These are phyloP conservation scores for Alloscopus bannaensis DNA, from an alignment of 2,888 invertebrate genomes.

Conservation along the genomic window DNA sequence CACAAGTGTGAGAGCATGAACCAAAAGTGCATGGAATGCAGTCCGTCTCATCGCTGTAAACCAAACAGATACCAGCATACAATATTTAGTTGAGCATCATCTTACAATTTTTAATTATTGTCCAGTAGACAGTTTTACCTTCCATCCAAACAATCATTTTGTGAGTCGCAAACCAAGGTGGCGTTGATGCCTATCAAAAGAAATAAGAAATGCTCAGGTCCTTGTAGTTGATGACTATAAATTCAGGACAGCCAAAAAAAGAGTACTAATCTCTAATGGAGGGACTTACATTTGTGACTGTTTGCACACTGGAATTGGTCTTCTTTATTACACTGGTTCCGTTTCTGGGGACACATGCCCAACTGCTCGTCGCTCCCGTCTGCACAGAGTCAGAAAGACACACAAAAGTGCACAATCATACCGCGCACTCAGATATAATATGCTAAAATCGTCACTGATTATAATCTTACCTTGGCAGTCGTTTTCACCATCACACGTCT, in stretches of 20 bases:
- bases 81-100: too few relatives aligned
- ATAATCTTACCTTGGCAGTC: slow-evolving; percentile 76
- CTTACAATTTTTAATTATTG: too few relatives aligned
- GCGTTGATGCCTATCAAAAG: slow-evolving; percentile 74
- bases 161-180: slow-evolving; percentile 68
- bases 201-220: background rate
- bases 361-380: slow-evolving; percentile 75
- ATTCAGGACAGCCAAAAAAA: background rate
- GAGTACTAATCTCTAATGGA: background rate
- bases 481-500: slow-evolving; percentile 79
- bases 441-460: background rate
- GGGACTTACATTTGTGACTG: slow-evolving; percentile 45
- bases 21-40: slow-evolving; percentile 81
- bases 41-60: slow-evolving; percentile 76
- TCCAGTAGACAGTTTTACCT: too few relatives aligned
- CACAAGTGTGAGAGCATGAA: slow-evolving; percentile 87
- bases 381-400: slow-evolving; percentile 38
- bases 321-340: slow-evolving; percentile 46
- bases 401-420: slow-evolving; percentile 27
- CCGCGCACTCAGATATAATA: slow-evolving; percentile 71
- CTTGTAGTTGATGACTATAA: background rate
- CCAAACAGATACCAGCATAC: background rate
- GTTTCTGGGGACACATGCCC: slow-evolving; percentile 66
- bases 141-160: slow-evolving; percentile 73
- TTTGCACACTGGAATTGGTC: slow-evolving; percentile 56